These are phyloP conservation scores for Ectropis crepuscularia DNA, from an alignment of 2,888 invertebrate genomes.

Conservation along the genomic window DNA sequence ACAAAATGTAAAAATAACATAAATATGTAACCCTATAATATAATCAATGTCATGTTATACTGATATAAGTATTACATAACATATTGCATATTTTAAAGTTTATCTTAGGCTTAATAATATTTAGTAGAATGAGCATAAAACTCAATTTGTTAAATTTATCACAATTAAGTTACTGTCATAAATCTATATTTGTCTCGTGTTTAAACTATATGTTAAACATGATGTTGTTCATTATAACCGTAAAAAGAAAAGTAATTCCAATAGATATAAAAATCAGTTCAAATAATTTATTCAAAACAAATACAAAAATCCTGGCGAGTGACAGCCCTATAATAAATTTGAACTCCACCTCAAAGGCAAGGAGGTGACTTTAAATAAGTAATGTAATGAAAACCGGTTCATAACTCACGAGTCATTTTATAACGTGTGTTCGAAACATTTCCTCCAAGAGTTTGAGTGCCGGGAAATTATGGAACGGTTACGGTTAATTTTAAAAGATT, in stretches of 20 bases:
- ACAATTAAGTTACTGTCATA: neutral
- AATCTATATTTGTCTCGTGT: too few species aligned
- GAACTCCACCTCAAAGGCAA: constrained; percentile 48
- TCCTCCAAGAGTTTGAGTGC: constrained; percentile 10
- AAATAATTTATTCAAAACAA: too few species aligned
- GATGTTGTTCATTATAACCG: too few species aligned
- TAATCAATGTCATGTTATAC: neutral
- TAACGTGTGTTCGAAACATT: constrained; percentile 15
- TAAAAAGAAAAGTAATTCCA: too few species aligned
- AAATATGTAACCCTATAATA: too few species aligned
- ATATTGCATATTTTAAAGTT: too few species aligned
- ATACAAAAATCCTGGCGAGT: neutral
- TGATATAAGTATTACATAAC: too few species aligned
- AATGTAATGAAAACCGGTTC: constrained; percentile 60
- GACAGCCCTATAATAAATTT: constrained; percentile 22
- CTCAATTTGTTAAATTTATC: neutral
- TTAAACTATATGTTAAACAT: too few species aligned
- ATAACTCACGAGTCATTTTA: constrained; percentile 27
- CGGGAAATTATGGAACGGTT: constrained; percentile 1
- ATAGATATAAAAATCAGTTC: too few species aligned
- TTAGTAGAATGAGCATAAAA: too few species aligned
- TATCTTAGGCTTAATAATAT: too few species aligned
- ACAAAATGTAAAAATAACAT: too few species aligned
- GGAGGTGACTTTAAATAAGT: constrained; percentile 67
- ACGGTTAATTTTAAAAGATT: neutral